Conservation (phyloP, 2,888 invertebrate genomes). For the Mystacides longicornis region DNA sequence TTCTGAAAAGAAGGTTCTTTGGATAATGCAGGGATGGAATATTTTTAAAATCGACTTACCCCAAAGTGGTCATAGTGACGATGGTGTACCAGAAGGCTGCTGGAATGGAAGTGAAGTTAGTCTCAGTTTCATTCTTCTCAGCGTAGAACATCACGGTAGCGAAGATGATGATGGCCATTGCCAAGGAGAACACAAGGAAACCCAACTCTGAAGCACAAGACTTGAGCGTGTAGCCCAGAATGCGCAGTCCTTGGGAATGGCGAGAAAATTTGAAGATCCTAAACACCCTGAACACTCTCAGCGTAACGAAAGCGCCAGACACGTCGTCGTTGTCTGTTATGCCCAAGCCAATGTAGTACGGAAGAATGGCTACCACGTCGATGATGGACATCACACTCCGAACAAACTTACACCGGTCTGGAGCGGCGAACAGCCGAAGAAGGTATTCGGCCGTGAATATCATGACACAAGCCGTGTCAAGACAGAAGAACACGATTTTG, state of each 20-base stretch:
- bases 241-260: conserved; percentile 97
- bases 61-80: conserved; percentile 98
- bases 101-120: conserved; percentile 98
- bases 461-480: conserved; percentile 99
- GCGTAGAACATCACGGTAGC: conserved; percentile 99
- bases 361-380: conserved; percentile 98
- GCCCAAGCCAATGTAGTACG: conserved; percentile 97
- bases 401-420: conserved; percentile 94
- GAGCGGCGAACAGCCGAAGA: conserved; percentile 93
- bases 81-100: conserved; percentile 99
- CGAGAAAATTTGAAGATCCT: conserved; percentile 99
- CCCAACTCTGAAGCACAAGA: conserved; percentile 98
- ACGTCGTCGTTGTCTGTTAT: conserved; percentile 98
- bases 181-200: conserved; percentile 97
- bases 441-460: conserved; percentile 99
- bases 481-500: conserved; percentile 96
- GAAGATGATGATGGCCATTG: conserved; percentile 99
- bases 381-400: conserved; percentile 99
- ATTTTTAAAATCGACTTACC: conserved; percentile 84
- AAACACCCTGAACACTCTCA: conserved; percentile 98
- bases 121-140: conserved; percentile 95
- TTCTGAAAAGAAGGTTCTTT: too few relatives aligned
- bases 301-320: conserved; percentile 97
- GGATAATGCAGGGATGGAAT: too few relatives aligned
- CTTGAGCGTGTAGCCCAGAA: conserved; percentile 98